Base-by-base conservation (phyloP, 2,888 invertebrate genomes). In the Cyaniris semiargus region DNA sequence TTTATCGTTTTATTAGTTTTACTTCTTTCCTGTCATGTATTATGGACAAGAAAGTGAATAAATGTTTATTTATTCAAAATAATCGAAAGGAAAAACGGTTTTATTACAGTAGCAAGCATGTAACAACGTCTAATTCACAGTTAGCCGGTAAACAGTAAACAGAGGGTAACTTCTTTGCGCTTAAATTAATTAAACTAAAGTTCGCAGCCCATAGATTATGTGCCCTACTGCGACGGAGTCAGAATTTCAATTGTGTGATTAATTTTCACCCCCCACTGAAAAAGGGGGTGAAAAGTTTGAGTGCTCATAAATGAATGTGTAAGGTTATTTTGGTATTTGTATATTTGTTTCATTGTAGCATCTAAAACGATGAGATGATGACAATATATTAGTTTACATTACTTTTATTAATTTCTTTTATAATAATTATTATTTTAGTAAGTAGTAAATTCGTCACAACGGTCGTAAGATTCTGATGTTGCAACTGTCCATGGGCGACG, bases 151-250 rank as follows among this genome's bases (percentile, higher is more conserved):
- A 58, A 58, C 60, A 60, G 60, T 60, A 60, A 66, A 66, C 66
- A 66, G 66, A 66, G 60, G 60, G 60, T 18, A 66, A 27, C 27
- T 66, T 66, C 66, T 66, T 66, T 66, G 27, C 66, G 66, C 66
- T 66, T 66, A 66, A 66, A 66, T 66, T 66, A 66, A 66, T 66
- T 66, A 66, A 66, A 66, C 66, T 10, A 66, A 66, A 31, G 66
- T 66, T 66, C 15, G 4, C 18, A 66, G 66, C 27, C 66, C 66
- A 31, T 66, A 31, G 66, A 66, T 66, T 66, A 66, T 66, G 27
- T 66, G 66, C 66, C 66, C 27, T 27, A 31, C 18, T 66, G 66
- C 18, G 66, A 66, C 66, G 15, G 27, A 18, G 27, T 0, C 15
- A 27, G 66, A 66, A 66, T 66, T 66, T 15, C 66, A 66, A 66